phyloP scores from a whole-genome alignment of 2,113 vertebrate genomes.

The Cranoglanis bouderius region DNA sequence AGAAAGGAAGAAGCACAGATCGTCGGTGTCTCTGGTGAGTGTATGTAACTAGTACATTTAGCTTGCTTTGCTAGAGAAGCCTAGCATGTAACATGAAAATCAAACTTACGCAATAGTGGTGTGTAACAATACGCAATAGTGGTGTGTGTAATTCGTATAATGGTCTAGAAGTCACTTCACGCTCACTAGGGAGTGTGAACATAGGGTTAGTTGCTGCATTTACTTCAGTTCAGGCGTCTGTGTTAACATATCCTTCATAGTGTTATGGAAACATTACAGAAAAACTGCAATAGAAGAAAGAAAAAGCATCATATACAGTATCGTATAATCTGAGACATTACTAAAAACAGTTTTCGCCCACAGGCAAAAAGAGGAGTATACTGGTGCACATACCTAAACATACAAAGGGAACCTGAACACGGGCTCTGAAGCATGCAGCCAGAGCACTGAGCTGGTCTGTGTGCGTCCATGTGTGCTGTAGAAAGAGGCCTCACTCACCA shows the following conservation, averaged over 20 bases:
- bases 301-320: not conserved
- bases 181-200: too few relatives aligned
- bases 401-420: not conserved
- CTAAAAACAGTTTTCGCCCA: not conserved
- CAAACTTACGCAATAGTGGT: not conserved
- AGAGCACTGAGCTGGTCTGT: slow-evolving; percentile 38
- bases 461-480: slow-evolving; percentile 12
- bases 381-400: not conserved
- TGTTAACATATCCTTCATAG: not conserved
- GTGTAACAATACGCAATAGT: not conserved
- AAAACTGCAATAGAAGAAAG: not conserved
- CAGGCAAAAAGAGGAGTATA: not conserved
- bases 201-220: not conserved
- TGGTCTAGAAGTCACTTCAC: too few relatives aligned
- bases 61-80: not conserved
- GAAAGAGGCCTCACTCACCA: not conserved
- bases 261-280: not conserved
- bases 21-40: not conserved
- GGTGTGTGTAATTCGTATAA: not conserved
- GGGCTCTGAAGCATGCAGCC: not conserved
- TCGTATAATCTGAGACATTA: not conserved
- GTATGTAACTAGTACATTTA: not conserved
- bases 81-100: not conserved
- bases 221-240: not conserved
- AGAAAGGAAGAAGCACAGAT: not conserved